phyloP scores from a whole-genome alignment of 1,140 invertebrate species.

The Diachasmimorpha longicaudata region DNA sequence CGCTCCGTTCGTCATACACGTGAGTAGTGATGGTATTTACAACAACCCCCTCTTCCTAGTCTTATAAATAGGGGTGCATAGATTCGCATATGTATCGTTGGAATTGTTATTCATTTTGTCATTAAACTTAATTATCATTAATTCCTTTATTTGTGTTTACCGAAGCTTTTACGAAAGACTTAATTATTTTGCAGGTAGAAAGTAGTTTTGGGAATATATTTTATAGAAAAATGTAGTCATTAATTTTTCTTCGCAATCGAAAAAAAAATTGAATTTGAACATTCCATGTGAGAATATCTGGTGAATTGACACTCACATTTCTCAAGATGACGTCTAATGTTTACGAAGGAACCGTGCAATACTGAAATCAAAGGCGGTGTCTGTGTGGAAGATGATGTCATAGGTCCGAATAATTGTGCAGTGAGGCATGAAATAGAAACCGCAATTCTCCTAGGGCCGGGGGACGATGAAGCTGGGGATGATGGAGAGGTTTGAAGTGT shows the following conservation, averaged over 20 bases:
- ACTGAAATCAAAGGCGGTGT: neutral
- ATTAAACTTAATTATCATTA: too few species aligned
- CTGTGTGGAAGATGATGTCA: too few species aligned
- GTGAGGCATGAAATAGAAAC: neutral
- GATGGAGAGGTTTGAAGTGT: neutral
- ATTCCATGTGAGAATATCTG: too few species aligned
- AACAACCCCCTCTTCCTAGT: neutral
- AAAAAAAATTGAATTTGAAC: too few species aligned
- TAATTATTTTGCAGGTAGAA: too few species aligned
- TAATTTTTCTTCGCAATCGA: too few species aligned
- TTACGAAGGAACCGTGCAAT: neutral
- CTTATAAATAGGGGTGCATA: neutral
- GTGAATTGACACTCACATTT: too few species aligned
- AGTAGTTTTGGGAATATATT: too few species aligned
- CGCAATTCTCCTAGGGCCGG: neutral
- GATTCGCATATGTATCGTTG: neutral
- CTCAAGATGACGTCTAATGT: neutral
- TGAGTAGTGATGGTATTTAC: constrained; percentile 10
- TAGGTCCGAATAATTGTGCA: neutral
- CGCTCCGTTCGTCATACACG: constrained; percentile 27
- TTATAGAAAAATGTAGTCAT: too few species aligned
- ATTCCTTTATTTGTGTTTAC: too few species aligned
- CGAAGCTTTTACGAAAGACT: too few species aligned
- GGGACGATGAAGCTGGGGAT: neutral
- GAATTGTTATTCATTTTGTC: neutral